A percentile compares a stretch with the other conserved stretches of the same genome.
These are phyloP conservation scores for Solenopsis fugax DNA, from an alignment of 1,140 invertebrate genomes.

Conservation along the genomic window DNA sequence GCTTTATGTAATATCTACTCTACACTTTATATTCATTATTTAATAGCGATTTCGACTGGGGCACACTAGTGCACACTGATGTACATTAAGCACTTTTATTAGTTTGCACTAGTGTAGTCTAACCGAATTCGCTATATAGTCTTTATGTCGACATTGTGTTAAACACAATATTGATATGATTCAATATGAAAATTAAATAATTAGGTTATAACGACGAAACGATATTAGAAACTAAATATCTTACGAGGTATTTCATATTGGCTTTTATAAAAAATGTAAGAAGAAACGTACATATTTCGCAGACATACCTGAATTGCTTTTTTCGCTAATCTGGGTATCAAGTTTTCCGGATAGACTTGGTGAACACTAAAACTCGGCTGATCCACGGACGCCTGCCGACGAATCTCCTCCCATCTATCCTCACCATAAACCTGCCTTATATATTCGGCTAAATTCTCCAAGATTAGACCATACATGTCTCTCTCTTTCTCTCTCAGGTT, in stretches of 20 bases:
- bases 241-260: not conserved
- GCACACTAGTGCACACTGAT: too few species aligned
- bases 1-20: not conserved
- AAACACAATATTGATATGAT: not conserved
- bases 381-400: conserved; percentile 93
- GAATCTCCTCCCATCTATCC: conserved; percentile 95
- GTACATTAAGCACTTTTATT: too few species aligned
- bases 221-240: not conserved
- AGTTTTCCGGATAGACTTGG: conserved; percentile 96
- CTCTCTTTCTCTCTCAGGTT: conserved; percentile 69
- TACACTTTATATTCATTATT: not conserved
- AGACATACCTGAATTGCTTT: conserved; percentile 93
- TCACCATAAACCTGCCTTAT: conserved; percentile 96
- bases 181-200: not conserved
- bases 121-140: too few species aligned
- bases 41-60: too few species aligned
- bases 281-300: too few species aligned
- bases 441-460: conserved; percentile 97
- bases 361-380: conserved; percentile 96
- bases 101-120: too few species aligned
- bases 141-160: not conserved
- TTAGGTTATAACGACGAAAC: not conserved
- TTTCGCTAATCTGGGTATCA: conserved; percentile 94
- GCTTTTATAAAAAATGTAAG: not conserved
- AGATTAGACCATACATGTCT: conserved; percentile 96